phyloP scores from a whole-genome alignment of 2,113 vertebrate species.

The Dasyornis broadbenti region DNA sequence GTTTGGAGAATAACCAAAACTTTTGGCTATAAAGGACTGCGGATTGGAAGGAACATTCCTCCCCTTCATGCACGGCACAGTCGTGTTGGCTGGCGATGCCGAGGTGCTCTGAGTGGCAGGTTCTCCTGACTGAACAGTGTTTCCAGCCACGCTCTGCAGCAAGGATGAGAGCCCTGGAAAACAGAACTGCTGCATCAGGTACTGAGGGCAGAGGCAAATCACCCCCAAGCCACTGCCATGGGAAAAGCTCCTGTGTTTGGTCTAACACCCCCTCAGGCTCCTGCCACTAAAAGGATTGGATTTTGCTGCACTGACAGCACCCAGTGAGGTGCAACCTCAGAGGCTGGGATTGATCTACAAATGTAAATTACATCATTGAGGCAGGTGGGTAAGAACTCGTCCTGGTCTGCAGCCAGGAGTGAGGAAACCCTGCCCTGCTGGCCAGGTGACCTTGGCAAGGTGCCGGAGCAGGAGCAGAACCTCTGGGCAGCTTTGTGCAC shows the following conservation, averaged over 20 bases:
- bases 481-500: neutral
- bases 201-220: fast-evolving
- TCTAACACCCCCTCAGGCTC: neutral
- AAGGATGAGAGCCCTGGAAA: slow-evolving; percentile 88
- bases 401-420: neutral
- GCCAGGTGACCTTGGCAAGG: neutral
- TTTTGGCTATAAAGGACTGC: slow-evolving; percentile 69
- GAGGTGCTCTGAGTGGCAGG: slow-evolving; percentile 61
- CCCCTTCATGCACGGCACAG: slow-evolving; percentile 56
- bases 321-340: neutral
- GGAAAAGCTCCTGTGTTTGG: fast-evolving
- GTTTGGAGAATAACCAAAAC: slow-evolving; percentile 72
- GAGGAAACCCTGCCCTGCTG: neutral
- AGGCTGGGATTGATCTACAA: neutral
- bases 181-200: neutral
- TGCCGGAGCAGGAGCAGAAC: neutral
- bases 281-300: neutral
- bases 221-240: fast-evolving
- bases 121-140: slow-evolving; percentile 63
- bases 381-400: fast-evolving
- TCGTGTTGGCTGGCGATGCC: slow-evolving; percentile 51
- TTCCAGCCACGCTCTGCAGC: slow-evolving; percentile 87
- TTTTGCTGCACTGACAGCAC: neutral
- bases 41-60: slow-evolving; percentile 52
- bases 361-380: neutral